phyloP scores from a whole-genome alignment of 2,797 vertebrate genomes.

The Orientallactaga sibirica region DNA sequence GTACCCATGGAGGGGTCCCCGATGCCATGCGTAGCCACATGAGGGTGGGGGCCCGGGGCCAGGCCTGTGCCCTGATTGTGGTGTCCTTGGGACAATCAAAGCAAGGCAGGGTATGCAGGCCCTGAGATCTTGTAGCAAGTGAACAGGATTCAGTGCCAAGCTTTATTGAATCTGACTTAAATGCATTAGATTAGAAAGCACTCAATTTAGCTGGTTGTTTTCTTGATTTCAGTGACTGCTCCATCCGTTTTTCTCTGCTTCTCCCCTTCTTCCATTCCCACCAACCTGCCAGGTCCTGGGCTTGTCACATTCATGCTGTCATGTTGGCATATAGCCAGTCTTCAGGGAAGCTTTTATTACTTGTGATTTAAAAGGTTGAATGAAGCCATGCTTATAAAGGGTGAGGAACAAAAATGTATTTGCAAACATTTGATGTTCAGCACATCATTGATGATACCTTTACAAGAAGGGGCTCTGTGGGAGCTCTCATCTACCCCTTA shows the following conservation, averaged over 20 bases:
- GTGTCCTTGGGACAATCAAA: neutral
- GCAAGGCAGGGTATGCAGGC: neutral
- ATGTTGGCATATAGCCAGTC: constrained; percentile 23
- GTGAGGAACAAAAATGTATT: constrained; percentile 50
- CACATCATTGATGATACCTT: neutral
- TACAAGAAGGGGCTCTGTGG: neutral
- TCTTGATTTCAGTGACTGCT: constrained; percentile 79
- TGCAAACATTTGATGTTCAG: constrained; percentile 22
- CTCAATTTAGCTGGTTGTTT: constrained; percentile 82
- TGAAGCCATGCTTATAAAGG: constrained; percentile 45
- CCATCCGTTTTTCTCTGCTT: constrained; percentile 52
- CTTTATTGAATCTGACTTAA: constrained; percentile 83
- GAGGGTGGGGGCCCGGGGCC: neutral
- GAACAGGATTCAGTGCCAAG: constrained; percentile 69
- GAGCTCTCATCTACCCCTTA: neutral
- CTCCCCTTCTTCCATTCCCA: neutral
- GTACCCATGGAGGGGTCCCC: neutral
- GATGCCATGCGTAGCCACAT: neutral
- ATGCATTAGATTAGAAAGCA: constrained; percentile 85
- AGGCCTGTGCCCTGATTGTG: neutral
- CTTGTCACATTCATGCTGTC: constrained; percentile 66
- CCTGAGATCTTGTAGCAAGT: constrained; percentile 75
- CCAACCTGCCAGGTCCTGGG: constrained; percentile 13
- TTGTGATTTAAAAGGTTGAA: constrained; percentile 66
- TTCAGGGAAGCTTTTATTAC: constrained; percentile 69